Conservation (phyloP, 2,888 invertebrate species). For the Palloptera scutellata region DNA sequence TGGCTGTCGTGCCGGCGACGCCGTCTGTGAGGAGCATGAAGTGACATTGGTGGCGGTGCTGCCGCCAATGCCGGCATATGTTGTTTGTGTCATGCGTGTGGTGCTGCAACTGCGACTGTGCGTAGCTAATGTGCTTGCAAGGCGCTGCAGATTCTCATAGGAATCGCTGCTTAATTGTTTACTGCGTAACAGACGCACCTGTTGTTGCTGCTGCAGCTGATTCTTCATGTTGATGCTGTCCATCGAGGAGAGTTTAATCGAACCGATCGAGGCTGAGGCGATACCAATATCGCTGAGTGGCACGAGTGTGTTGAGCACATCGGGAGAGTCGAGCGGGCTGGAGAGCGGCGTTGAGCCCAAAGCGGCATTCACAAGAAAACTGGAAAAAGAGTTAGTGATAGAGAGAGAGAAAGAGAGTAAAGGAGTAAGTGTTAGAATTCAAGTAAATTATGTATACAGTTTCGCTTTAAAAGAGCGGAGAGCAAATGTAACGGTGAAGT, state of each 20-base stretch:
- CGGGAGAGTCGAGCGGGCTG: slow-evolving; percentile 85
- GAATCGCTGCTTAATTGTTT: slow-evolving; percentile 55
- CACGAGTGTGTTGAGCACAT: slow-evolving; percentile 67
- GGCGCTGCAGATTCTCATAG: slow-evolving; percentile 62
- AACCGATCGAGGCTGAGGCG: slow-evolving; percentile 62
- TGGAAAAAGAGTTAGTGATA: too few relatives aligned
- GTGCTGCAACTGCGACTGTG: slow-evolving; percentile 40
- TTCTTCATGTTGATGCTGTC: slow-evolving; percentile 62
- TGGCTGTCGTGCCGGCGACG: slow-evolving; percentile 47
- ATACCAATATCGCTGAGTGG: slow-evolving; percentile 63
- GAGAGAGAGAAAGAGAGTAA: neutral
- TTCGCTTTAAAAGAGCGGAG: too few relatives aligned
- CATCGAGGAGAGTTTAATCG: slow-evolving; percentile 63
- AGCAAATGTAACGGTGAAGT: too few relatives aligned
- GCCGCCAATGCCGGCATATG: slow-evolving; percentile 29
- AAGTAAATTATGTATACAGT: too few relatives aligned
- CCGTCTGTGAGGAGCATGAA: slow-evolving; percentile 50
- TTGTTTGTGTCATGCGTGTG: slow-evolving; percentile 45
- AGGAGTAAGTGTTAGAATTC: too few relatives aligned
- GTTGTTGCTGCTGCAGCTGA: slow-evolving; percentile 50
- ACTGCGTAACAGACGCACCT: slow-evolving; percentile 62
- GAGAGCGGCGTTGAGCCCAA: slow-evolving; percentile 79
- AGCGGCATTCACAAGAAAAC: slow-evolving; percentile 81
- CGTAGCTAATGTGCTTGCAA: slow-evolving; percentile 57
- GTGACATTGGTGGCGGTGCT: slow-evolving; percentile 18